Evolutionary conservation across 2,113 vertebrate species (phyloP).

Genomic region (Eubucco bourcierii): DNA sequence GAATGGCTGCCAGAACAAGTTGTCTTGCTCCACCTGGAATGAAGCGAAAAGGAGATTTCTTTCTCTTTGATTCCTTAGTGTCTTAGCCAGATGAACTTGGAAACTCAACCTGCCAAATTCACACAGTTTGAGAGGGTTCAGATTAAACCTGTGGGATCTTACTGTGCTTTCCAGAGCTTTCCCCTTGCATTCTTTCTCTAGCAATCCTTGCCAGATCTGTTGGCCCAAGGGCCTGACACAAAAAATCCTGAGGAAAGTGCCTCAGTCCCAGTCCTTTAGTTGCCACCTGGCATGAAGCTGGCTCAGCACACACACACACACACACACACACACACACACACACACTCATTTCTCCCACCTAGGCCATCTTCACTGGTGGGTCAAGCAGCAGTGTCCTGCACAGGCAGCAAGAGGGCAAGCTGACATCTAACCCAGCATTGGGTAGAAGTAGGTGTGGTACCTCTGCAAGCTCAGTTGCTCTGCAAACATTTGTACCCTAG

Average conservation of each 20-base stretch:
- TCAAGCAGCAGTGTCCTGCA: neutral
- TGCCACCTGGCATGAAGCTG: neutral
- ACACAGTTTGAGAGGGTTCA: neutral
- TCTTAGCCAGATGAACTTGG: slow-evolving; percentile 8
- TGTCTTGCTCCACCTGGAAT: slow-evolving; percentile 23
- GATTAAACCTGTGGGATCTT: slow-evolving; percentile 2
- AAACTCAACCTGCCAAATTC: slow-evolving; percentile 16
- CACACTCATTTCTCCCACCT: neutral
- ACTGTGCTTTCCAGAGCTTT: slow-evolving; percentile 29
- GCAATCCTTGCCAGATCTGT: neutral
- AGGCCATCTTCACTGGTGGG: neutral
- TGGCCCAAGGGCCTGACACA: neutral
- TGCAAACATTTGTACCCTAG: neutral
- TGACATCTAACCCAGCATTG: fast-evolving
- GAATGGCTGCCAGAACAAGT: slow-evolving; percentile 9
- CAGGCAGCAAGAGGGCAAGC: neutral
- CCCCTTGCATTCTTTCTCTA: neutral
- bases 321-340: no score
- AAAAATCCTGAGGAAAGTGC: neutral
- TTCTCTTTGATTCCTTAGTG: neutral
- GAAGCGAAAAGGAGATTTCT: slow-evolving; percentile 4
- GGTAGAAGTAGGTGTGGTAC: neutral
- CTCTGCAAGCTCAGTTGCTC: neutral
- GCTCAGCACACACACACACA: neutral
- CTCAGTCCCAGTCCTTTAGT: neutral